Evolutionary conservation across 2,888 invertebrate genomes (phyloP).

Genomic region (Notodonta ziczac): DNA sequence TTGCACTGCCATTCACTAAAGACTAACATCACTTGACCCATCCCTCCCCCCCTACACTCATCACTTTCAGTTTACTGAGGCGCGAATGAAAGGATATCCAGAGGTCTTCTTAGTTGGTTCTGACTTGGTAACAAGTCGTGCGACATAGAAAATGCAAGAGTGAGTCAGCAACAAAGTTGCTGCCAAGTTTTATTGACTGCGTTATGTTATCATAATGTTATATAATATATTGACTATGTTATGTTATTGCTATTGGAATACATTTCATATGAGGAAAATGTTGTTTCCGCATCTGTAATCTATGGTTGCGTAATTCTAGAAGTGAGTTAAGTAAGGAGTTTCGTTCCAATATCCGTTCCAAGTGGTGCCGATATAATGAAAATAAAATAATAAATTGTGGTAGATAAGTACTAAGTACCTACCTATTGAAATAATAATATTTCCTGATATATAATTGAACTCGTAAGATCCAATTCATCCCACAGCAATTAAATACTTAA

Average conservation of each 20-base stretch:
- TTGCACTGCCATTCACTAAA: conserved; percentile 40
- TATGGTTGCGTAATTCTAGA: background rate
- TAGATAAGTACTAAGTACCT: too few species aligned
- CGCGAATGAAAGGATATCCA: conserved; percentile 19
- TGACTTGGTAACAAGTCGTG: conserved; percentile 17
- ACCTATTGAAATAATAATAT: too few species aligned
- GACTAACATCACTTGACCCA: conserved; percentile 35
- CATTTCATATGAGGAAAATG: too few species aligned
- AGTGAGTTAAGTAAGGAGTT: too few species aligned
- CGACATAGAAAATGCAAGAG: conserved; percentile 44
- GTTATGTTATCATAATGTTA: conserved; percentile 21
- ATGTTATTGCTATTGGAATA: background rate
- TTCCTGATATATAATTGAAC: too few species aligned
- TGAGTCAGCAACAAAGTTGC: conserved; percentile 21
- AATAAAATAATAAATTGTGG: too few species aligned
- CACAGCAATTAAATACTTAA: background rate
- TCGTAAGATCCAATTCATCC: too few species aligned
- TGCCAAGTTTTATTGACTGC: conserved; percentile 21
- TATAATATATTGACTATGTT: conserved; percentile 6
- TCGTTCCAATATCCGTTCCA: too few species aligned
- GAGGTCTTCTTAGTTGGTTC: conserved; percentile 24
- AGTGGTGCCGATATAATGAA: too few species aligned
- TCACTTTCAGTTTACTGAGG: conserved; percentile 7
- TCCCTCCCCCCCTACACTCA: conserved; percentile 15
- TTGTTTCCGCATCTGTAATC: background rate